Evolutionary conservation across 2,113 vertebrate species (phyloP), one percentile per base, ranked within the genome.

Genomic region (Alectura lathami): DNA sequence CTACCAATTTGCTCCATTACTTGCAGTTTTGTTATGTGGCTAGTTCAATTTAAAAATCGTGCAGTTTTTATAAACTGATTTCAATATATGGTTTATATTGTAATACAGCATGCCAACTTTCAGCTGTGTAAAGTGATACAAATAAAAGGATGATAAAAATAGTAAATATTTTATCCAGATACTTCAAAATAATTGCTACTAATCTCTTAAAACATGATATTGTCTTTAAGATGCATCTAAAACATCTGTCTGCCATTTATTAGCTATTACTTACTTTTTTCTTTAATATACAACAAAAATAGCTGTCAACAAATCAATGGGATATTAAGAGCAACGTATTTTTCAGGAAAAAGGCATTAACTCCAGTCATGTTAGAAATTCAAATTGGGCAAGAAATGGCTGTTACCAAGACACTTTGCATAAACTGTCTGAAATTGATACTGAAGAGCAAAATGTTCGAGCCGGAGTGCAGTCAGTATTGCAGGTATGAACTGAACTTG

Each of bases 401-500:
- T 98, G 98, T 60, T 98, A 98, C 10, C 97, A 99, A 97, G 98
- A 98, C 34, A 63, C 89, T 81, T 89, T 97, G 91, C 98, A 98
- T 92, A 98, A 98, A 96, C 81, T 88, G 40, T 93, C 97, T 21
- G 98, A 99, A 86, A 94, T 82, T 77, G 98, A 99, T 93, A 63
- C 96, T 43, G 96, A 98, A 93, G 99, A 99, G 94, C 98, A 98
- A 96, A 99, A 98, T 60, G 98, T 99, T 91, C 98, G 97, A 96
- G 99, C 98, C 95, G 99, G 99, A 85, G 96, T 98, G 48, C 99
- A 99, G 96, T 98, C 99, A 42, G 98, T 99, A 72, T 97, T 99
- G 73, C 99, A 99, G 99, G 99, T 99, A 91, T 64, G 84, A 67
- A 79, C 63, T 22, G 22, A 43, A 43, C 10, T 92, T 85, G 13